These are phyloP conservation scores for Hyles lineata DNA, from an alignment of 2,888 invertebrate genomes.

Conservation along the genomic window DNA sequence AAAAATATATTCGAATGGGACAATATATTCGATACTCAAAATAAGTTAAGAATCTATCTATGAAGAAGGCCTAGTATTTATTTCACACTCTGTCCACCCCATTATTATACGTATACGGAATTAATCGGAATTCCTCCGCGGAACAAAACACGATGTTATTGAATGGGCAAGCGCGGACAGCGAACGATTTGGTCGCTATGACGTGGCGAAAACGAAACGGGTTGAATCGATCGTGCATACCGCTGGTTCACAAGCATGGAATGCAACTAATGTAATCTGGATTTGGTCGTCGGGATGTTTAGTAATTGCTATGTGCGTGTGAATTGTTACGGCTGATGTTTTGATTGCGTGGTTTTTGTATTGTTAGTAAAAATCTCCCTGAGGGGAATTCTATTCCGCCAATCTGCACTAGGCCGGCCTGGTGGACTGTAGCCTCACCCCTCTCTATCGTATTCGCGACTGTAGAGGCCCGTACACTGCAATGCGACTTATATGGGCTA, in stretches of 20 bases:
- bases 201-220: constrained; percentile 83
- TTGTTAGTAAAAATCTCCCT: background rate
- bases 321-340: constrained; percentile 66
- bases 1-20: too few relatives aligned
- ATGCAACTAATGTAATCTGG: constrained; percentile 75
- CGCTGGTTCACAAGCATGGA: constrained; percentile 75
- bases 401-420: too few relatives aligned
- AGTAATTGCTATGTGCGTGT: constrained; percentile 81
- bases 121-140: background rate
- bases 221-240: constrained; percentile 82
- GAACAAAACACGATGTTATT: background rate
- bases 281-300: constrained; percentile 79
- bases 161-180: constrained; percentile 30
- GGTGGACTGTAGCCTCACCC: too few relatives aligned
- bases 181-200: constrained; percentile 70
- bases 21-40: too few relatives aligned
- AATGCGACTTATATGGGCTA: too few relatives aligned
- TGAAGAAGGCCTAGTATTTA: too few relatives aligned
- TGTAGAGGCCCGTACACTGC: too few relatives aligned
- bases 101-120: background rate
- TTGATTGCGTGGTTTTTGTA: constrained; percentile 46
- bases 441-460: too few relatives aligned
- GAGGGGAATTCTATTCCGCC: too few relatives aligned
- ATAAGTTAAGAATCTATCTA: too few relatives aligned
- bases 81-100: too few relatives aligned